Evolutionary conservation across 2,888 invertebrate genomes (phyloP).

Genomic region (Spodoptera exigua): DNA sequence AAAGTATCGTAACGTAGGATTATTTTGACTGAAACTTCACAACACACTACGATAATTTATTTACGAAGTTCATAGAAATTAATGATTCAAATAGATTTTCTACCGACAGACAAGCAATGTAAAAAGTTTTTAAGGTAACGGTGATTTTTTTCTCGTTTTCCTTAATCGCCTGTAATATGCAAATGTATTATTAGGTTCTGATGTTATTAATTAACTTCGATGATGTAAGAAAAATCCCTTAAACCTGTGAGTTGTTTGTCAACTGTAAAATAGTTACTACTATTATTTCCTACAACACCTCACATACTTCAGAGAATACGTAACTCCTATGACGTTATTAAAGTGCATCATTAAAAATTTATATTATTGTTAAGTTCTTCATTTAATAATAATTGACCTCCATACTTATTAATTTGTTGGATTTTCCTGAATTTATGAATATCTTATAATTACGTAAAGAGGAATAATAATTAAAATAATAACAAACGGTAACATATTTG

Average conservation of each 20-base stretch:
- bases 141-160: neutral
- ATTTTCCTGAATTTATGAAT: no score
- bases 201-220: neutral
- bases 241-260: slow-evolving; percentile 7
- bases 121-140: neutral
- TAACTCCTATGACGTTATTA: neutral
- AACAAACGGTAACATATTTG: no score
- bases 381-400: slow-evolving; percentile 8
- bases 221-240: slow-evolving; percentile 43
- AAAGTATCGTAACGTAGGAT: neutral
- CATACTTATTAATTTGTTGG: neutral
- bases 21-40: slow-evolving; percentile 5
- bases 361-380: neutral
- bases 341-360: no score
- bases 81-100: no score
- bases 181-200: no score
- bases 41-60: slow-evolving; percentile 15
- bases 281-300: slow-evolving; percentile 23
- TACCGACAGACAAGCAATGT: neutral
- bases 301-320: slow-evolving; percentile 20
- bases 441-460: no score
- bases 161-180: neutral
- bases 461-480: no score
- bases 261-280: neutral
- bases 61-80: neutral